Evolutionary conservation across 2,888 invertebrate genomes (phyloP), one percentile per base, ranked within the genome.

Genomic region (Eilema depressum): DNA sequence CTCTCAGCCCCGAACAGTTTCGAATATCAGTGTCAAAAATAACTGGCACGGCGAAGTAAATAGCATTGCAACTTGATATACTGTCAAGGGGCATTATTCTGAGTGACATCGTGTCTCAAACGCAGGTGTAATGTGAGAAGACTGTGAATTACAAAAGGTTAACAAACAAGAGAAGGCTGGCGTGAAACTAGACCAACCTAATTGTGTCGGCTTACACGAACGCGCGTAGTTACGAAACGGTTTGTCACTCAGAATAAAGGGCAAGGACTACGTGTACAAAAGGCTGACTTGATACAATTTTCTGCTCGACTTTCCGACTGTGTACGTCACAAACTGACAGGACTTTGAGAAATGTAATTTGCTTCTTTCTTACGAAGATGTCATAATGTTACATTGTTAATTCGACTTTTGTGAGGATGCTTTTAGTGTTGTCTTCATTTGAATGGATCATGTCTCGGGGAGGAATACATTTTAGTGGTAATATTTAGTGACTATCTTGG

Each of bases 261-360:
- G 28, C 28, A 28, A 3, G 28, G 5, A 28, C 28, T 28, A 28
- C 28, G 8, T 33, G 11, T n/a, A n/a, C 11, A 10, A 7, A 8
- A 28, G 7, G 33, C 65, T 65, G 69, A 28, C 33, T 60, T 26
- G 14, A 53, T 56, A 65, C 53, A 70, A 63, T 56, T 66, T 66
- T 57, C 56, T 62, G 56, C 8, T 14, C 25, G 20, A 56, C 41
- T 70, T 60, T 67, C 56, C 53, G 62, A 62, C 62, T 69, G 64
- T 68, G 14, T 11, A 12, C 14, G 26, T 61, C 65, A 60, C n/a
- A 70, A 56, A n/a, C 33, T 61, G 69, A 66, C 65, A 70, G 70
- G 26, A 28, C 26, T 66, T 62, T 62, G 70, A 66, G 53, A 70
- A 61, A 65, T 70, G 53, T 62, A 66, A 70, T 70, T 69, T 66